These are phyloP conservation scores for Oxygymnocypris stewartii DNA, from an alignment of 2,113 vertebrate species.

Conservation along the genomic window DNA sequence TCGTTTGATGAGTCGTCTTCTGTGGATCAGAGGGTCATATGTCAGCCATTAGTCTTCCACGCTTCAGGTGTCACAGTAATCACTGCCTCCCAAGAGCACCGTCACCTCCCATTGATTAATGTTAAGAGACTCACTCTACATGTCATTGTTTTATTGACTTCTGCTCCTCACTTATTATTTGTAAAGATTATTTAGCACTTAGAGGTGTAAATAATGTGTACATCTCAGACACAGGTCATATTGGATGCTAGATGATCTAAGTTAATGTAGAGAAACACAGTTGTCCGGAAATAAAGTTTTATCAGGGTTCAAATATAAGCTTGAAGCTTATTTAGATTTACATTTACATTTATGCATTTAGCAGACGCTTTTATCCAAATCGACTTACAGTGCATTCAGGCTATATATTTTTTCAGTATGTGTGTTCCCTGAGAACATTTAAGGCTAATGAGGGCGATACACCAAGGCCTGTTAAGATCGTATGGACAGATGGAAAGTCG, in stretches of 20 bases:
- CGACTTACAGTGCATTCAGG: too few relatives aligned
- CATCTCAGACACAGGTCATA: neutral
- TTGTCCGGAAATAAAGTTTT: neutral
- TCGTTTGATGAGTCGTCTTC: slow-evolving; percentile 15
- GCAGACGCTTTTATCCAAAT: too few relatives aligned
- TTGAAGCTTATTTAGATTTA: neutral
- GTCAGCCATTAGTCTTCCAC: slow-evolving; percentile 39
- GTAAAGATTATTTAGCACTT: slow-evolving; percentile 19
- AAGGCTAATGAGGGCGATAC: neutral
- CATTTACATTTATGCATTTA: too few relatives aligned
- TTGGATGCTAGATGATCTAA: neutral
- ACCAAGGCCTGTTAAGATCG: neutral
- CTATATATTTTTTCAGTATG: too few relatives aligned
- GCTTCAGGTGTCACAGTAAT: slow-evolving; percentile 31
- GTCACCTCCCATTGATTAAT: slow-evolving; percentile 31
- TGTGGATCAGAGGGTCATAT: slow-evolving; percentile 23
- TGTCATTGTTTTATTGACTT: neutral
- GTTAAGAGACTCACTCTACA: neutral
- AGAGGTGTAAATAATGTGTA: slow-evolving; percentile 15
- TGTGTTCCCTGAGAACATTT: too few relatives aligned
- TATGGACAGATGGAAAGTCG: neutral
- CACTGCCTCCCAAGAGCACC: slow-evolving; percentile 11
- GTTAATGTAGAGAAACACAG: too few relatives aligned
- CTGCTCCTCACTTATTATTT: neutral
- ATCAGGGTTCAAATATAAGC: neutral